Conservation (phyloP, 2,888 invertebrate species). For the Cephus spinipes region DNA sequence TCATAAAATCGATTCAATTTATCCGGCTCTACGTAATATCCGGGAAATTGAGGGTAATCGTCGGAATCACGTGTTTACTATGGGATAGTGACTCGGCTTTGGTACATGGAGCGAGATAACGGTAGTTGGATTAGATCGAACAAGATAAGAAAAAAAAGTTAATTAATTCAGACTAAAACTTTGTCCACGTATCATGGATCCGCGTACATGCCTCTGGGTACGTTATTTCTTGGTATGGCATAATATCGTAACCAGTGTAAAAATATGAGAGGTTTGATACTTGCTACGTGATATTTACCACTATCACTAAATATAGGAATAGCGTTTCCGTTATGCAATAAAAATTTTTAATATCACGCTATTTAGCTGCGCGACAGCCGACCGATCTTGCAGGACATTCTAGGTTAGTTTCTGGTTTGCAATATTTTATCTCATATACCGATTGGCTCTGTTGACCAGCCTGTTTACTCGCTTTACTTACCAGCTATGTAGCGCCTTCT, state of each 20-base stretch:
- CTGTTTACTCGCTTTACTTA: neutral
- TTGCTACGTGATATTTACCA: neutral
- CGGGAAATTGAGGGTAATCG: neutral
- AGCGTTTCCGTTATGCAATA: conserved; percentile 6
- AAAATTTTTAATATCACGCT: conserved; percentile 13
- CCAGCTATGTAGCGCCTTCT: neutral
- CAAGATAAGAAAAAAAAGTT: neutral
- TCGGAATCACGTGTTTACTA: neutral
- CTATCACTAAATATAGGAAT: neutral
- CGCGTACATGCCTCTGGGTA: neutral
- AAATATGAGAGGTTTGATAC: neutral
- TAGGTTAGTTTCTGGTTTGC: conserved; percentile 2
- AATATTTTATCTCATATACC: neutral
- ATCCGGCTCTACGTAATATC: neutral
- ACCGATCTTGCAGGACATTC: neutral
- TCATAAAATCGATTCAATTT: neutral
- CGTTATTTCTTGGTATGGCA: neutral
- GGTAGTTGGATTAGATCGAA: neutral
- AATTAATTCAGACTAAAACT: neutral
- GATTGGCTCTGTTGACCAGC: neutral
- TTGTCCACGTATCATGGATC: neutral
- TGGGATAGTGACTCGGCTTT: neutral
- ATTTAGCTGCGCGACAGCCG: neutral
- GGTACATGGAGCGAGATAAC: neutral
- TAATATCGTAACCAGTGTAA: neutral